These are phyloP conservation scores for Capreolus pygargus DNA, from an alignment of 2,113 vertebrate species.

Conservation along the genomic window DNA sequence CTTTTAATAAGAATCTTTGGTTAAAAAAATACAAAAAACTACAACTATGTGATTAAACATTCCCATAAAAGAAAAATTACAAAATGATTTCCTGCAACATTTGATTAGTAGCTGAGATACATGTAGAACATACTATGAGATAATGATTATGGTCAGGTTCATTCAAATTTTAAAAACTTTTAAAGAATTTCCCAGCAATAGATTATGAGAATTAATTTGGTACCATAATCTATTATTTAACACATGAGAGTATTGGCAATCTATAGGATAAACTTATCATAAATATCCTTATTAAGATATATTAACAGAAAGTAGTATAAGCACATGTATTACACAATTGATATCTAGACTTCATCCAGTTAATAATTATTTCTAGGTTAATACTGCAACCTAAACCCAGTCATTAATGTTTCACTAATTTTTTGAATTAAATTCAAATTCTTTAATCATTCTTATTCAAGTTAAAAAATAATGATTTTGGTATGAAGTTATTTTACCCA, in stretches of 20 bases:
- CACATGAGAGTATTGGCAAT: neutral
- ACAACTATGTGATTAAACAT: neutral
- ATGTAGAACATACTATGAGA: neutral
- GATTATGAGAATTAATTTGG: neutral
- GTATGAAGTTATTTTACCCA: neutral
- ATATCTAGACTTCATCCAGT: neutral
- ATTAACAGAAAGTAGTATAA: neutral
- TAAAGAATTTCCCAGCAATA: neutral
- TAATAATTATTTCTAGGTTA: neutral
- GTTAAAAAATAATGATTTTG: neutral
- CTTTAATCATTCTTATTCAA: neutral
- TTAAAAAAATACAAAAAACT: neutral
- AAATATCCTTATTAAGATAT: neutral
- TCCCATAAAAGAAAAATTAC: neutral
- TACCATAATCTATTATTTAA: neutral
- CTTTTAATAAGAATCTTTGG: neutral
- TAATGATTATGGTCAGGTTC: neutral
- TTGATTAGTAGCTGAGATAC: neutral
- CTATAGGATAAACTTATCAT: neutral
- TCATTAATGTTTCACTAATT: neutral
- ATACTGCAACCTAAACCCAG: neutral
- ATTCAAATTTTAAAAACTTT: neutral
- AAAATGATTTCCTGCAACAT: neutral
- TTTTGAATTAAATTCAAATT: neutral
- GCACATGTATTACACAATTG: neutral